Conservation (phyloP, 2,888 invertebrate species). For the Drosophila neotestacea region DNA sequence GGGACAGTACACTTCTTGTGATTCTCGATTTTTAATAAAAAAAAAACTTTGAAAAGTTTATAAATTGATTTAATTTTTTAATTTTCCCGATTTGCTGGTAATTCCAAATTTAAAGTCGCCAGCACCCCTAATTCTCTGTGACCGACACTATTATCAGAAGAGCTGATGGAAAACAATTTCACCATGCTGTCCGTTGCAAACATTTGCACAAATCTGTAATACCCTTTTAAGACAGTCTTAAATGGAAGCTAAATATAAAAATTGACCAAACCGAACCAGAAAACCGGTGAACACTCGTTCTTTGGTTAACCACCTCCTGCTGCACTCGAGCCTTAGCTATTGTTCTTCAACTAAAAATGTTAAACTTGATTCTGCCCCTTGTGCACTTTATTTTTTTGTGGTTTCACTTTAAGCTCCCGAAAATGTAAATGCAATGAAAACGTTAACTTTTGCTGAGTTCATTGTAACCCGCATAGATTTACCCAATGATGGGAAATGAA, state of each 20-base stretch:
- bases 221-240: background rate
- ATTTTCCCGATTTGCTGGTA: too few species aligned
- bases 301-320: background rate
- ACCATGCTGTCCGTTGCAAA: background rate
- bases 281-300: slow-evolving; percentile 6
- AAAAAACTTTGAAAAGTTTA: too few species aligned
- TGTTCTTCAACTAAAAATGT: slow-evolving; percentile 54
- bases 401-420: slow-evolving; percentile 12
- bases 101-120: too few species aligned
- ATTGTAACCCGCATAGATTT: slow-evolving; percentile 9
- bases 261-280: slow-evolving; percentile 9
- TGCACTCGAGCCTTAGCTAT: slow-evolving; percentile 40
- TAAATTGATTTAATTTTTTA: too few species aligned
- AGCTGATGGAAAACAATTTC: background rate
- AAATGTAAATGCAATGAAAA: slow-evolving; percentile 56
- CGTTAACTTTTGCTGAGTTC: slow-evolving; percentile 46
- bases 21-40: too few species aligned
- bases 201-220: background rate
- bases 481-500: background rate
- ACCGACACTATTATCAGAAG: background rate
- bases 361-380: background rate
- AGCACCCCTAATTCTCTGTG: too few species aligned
- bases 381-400: slow-evolving; percentile 15
- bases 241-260: background rate
- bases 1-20: too few species aligned